Evolutionary conservation across 53 echinoderm and acorn worm genomes (phyloP).

Genomic region (Luidia sarsii): DNA sequence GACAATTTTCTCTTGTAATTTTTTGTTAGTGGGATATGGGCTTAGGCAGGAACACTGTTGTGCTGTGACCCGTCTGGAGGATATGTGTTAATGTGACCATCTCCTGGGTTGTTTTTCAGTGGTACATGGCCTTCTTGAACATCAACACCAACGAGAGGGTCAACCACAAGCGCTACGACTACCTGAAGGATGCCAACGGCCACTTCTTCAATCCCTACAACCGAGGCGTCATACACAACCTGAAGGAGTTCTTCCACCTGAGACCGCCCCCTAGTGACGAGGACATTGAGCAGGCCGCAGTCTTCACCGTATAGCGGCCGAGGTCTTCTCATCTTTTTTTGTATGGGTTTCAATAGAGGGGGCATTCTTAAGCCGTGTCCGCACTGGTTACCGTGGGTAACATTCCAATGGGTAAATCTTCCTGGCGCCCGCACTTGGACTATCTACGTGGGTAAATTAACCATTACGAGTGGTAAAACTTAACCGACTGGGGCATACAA

Average conservation of each 20-base stretch:
- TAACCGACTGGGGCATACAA: too few species aligned
- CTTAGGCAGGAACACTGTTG: too few species aligned
- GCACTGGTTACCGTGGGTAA: too few species aligned
- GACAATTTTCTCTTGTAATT: too few species aligned
- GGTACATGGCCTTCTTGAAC: conserved; percentile 90
- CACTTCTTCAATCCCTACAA: conserved; percentile 95
- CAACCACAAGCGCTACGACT: conserved; percentile 85
- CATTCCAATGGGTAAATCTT: too few species aligned
- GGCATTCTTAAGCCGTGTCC: too few species aligned
- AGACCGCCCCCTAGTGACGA: conserved; percentile 81
- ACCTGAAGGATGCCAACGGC: conserved; percentile 85
- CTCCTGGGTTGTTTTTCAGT: conserved; percentile 65
- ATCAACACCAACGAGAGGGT: conserved; percentile 96
- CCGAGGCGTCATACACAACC: conserved; percentile 74
- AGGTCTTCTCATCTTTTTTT: background rate
- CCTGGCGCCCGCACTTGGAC: too few species aligned
- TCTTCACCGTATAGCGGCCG: conserved; percentile 73
- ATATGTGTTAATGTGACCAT: too few species aligned
- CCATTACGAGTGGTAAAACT: too few species aligned
- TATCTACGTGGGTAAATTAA: too few species aligned
- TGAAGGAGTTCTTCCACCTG: conserved; percentile 84
- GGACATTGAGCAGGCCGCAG: conserved; percentile 77
- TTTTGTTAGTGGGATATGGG: too few species aligned
- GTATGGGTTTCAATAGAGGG: background rate
- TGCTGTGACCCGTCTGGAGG: too few species aligned